phyloP scores from a whole-genome alignment of 1,140 invertebrate species.

The Solenopsis fugax region DNA sequence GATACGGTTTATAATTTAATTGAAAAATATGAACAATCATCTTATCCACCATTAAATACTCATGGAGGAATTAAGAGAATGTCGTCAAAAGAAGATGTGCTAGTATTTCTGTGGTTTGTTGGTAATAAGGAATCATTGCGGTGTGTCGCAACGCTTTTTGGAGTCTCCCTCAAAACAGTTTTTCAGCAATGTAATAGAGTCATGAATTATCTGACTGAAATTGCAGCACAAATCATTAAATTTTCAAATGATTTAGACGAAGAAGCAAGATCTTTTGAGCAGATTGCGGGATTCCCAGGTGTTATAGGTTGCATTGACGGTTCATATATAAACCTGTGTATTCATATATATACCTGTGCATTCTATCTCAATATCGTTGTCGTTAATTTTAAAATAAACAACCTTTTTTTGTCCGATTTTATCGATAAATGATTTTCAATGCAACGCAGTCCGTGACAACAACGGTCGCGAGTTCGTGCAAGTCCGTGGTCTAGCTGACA shows the following conservation, averaged over 20 bases:
- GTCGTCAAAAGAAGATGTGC: not conserved
- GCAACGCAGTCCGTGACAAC: no score
- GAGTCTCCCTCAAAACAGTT: not conserved
- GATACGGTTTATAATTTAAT: not conserved
- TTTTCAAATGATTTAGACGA: not conserved
- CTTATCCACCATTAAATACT: not conserved
- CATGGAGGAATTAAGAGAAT: not conserved
- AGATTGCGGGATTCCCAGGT: not conserved
- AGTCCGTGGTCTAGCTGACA: no score
- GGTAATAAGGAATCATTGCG: slow-evolving; percentile 3
- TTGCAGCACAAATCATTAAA: not conserved
- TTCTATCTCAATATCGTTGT: no score
- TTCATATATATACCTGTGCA: no score
- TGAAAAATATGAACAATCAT: not conserved
- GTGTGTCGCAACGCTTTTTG: not conserved
- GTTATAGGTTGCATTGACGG: not conserved
- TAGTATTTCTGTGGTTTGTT: not conserved
- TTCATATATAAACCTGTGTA: not conserved
- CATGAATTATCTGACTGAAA: not conserved
- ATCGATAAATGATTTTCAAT: no score
- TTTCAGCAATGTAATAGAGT: not conserved
- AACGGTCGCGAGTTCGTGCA: no score
- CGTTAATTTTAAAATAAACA: no score
- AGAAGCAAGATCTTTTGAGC: not conserved
- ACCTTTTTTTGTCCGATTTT: no score